A percentile compares a stretch with the other conserved stretches of the same genome.
These are phyloP conservation scores for Sipha flava DNA, from an alignment of 1,140 invertebrate species.

Conservation along the genomic window DNA sequence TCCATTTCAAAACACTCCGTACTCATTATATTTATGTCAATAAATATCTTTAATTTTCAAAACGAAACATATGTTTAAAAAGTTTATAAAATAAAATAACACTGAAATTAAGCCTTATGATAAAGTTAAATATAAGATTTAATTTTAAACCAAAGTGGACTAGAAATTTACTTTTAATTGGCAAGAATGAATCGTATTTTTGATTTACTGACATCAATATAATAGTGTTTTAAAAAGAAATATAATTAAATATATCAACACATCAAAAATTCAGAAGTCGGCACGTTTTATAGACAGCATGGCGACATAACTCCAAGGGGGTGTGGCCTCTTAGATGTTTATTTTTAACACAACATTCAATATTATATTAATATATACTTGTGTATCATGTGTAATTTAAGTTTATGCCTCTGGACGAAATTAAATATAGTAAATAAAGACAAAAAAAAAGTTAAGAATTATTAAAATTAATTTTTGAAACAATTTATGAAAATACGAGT, in stretches of 20 bases:
- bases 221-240: background rate
- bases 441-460: background rate
- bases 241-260: background rate
- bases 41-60: too few species aligned
- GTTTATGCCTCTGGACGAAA: background rate
- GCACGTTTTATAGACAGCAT: conserved; percentile 15
- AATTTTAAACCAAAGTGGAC: too few species aligned
- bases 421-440: background rate
- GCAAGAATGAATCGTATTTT: background rate
- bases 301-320: background rate
- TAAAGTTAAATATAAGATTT: too few species aligned
- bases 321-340: conserved; percentile 5
- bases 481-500: too few species aligned
- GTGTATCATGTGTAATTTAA: background rate
- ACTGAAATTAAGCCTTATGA: too few species aligned
- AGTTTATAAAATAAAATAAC: too few species aligned
- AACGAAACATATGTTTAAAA: too few species aligned
- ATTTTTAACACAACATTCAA: conserved; percentile 22
- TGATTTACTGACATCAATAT: background rate
- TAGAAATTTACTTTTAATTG: background rate
- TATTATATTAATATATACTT: conserved; percentile 3
- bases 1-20: too few species aligned
- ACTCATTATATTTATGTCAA: too few species aligned
- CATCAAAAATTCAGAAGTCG: background rate
- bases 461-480: too few species aligned